phyloP scores from a whole-genome alignment of 2,888 invertebrate genomes.

The Operophtera brumata region DNA sequence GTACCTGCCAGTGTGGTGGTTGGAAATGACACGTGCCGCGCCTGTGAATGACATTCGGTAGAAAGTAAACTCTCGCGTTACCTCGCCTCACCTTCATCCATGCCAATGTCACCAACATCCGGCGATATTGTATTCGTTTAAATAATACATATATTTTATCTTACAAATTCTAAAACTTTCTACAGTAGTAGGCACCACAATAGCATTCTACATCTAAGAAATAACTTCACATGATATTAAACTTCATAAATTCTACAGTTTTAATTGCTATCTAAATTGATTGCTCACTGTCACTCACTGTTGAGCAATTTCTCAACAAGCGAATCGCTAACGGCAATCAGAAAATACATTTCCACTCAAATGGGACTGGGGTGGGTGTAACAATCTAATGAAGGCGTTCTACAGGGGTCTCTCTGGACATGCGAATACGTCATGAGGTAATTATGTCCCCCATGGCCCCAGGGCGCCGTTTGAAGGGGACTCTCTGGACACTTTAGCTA shows the following conservation, averaged over 20 bases:
- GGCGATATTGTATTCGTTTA: slow-evolving; percentile 47
- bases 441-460: slow-evolving; percentile 55
- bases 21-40: slow-evolving; percentile 61
- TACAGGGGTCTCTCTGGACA: slow-evolving; percentile 48
- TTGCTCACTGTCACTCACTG: slow-evolving; percentile 14
- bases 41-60: slow-evolving; percentile 63
- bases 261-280: slow-evolving; percentile 13
- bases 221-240: slow-evolving; percentile 17
- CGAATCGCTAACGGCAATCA: slow-evolving; percentile 21
- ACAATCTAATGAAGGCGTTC: slow-evolving; percentile 53
- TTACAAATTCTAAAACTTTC: slow-evolving; percentile 20
- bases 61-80: slow-evolving; percentile 68
- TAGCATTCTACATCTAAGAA: neutral
- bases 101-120: slow-evolving; percentile 35
- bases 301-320: slow-evolving; percentile 15
- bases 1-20: slow-evolving; percentile 31
- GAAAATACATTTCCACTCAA: slow-evolving; percentile 24
- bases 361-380: slow-evolving; percentile 46
- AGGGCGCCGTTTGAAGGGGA: slow-evolving; percentile 48
- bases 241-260: slow-evolving; percentile 33
- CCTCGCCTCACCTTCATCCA: slow-evolving; percentile 39
- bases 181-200: neutral
- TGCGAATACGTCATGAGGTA: slow-evolving; percentile 43
- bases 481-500: slow-evolving; percentile 43
- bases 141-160: slow-evolving; percentile 32